Evolutionary conservation across 2,797 vertebrate genomes (phyloP).

Genomic region (Chrysocyon brachyurus): DNA sequence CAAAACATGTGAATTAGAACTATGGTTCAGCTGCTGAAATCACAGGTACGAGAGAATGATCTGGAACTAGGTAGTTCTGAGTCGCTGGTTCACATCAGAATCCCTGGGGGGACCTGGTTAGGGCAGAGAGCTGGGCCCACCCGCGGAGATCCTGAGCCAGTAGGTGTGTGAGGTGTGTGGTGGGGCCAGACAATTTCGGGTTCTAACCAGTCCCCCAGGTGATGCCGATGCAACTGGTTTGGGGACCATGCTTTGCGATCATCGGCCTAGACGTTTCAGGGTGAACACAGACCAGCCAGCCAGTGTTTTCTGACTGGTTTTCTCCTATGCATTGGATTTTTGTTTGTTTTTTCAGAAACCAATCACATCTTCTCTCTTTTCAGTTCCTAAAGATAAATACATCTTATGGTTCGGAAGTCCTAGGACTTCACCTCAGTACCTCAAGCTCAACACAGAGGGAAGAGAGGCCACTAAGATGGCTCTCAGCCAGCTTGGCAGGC

Average conservation of each 20-base stretch:
- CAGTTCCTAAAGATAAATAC: conserved; percentile 15
- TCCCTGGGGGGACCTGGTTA: neutral
- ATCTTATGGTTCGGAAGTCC: neutral
- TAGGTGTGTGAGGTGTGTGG: neutral
- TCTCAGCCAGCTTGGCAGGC: neutral
- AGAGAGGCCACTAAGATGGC: neutral
- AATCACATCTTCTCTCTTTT: conserved; percentile 44
- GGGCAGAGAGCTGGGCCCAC: neutral
- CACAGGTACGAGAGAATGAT: neutral
- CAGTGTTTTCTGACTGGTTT: neutral
- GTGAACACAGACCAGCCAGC: neutral
- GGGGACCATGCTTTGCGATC: neutral
- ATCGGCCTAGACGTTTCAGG: neutral
- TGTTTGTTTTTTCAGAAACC: neutral
- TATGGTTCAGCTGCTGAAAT: conserved; percentile 1
- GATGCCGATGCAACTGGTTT: neutral
- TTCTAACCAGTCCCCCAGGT: neutral
- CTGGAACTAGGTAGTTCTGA: neutral
- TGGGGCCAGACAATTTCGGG: neutral
- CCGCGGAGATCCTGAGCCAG: neutral
- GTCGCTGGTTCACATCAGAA: neutral
- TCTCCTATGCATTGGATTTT: neutral
- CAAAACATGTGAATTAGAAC: conserved; percentile 40
- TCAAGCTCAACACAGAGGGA: conserved; percentile 26
- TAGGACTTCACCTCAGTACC: neutral